These are phyloP conservation scores for Octopus bimaculoides DNA, from an alignment of 1,140 invertebrate species.

Conservation along the genomic window DNA sequence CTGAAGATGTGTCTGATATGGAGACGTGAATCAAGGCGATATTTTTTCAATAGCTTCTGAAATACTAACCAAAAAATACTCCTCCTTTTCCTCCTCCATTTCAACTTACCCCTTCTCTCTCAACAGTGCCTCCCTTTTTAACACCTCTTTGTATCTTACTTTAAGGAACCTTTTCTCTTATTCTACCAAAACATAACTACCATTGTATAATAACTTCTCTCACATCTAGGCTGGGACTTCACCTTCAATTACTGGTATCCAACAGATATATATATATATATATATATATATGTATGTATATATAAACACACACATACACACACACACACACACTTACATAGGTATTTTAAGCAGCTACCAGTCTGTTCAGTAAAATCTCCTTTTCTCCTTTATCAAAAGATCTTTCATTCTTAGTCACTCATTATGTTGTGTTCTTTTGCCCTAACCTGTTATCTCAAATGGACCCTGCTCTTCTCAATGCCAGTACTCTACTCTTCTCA, in stretches of 20 bases:
- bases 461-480: too few species aligned
- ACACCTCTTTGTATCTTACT: background rate
- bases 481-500: too few species aligned
- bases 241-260: background rate
- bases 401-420: too few species aligned
- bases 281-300: background rate
- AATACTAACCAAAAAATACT: background rate
- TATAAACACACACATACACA: background rate
- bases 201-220: background rate
- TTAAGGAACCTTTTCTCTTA: background rate
- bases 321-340: background rate
- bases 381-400: too few species aligned
- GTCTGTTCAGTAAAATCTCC: too few species aligned
- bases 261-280: background rate
- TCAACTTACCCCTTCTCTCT: background rate
- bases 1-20: background rate
- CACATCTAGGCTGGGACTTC: too few species aligned
- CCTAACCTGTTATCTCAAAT: too few species aligned
- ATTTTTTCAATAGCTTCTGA: background rate
- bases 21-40: background rate
- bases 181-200: background rate
- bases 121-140: background rate
- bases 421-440: too few species aligned
- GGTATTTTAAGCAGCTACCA: background rate
- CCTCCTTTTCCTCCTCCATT: background rate